Evolutionary conservation across 2,113 vertebrate species (phyloP), one percentile per base, ranked within the genome.

Genomic region (Pomatostomus ruficeps): DNA sequence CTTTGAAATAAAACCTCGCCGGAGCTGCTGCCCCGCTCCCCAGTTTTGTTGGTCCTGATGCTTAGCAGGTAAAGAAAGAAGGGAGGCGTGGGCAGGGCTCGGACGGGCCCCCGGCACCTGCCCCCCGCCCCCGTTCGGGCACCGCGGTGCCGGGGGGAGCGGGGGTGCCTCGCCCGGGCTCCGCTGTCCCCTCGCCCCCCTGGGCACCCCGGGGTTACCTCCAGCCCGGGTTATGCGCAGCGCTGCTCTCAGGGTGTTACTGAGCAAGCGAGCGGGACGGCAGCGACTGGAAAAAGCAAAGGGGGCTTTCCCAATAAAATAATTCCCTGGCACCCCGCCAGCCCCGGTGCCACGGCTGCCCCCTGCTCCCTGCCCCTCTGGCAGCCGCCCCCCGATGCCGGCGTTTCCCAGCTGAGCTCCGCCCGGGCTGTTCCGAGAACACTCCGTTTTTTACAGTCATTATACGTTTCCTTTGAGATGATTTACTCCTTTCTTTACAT

Each of bases 401-500:
- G 42, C 43, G 6, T 13, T 78, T 82, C 83, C 67, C 79, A 35
- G 1, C 11, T 1, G 58, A 52, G 35, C 74, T 63, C 79, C 66
- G 62, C 83, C 91, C 79, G 76, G 55, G 79, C 83, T 51, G 65
- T n/a, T 66, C 83, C 23, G 6, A 46, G 76, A 86, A 52, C 76
- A 48, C 35, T 93, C 45, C 1, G 40, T 15, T 88, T 88, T 85
- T 91, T 83, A 35, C 74, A 89, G 85, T 96, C 88, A 90, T 91
- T 94, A 79, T 59, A 51, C 2, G 57, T 89, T 94, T 58, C 74
- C 40, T 68, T 83, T 46, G 94, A 84, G 82, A 91, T 51, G 35
- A 73, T 94, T 92, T 90, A 83, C 80, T 85, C 78, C 58, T 94
- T 94, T 81, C 82, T 85, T 54, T 91, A 57, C 80, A 17, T 68